phyloP scores from a whole-genome alignment of 2,113 vertebrate genomes.

The Phycodurus eques region DNA sequence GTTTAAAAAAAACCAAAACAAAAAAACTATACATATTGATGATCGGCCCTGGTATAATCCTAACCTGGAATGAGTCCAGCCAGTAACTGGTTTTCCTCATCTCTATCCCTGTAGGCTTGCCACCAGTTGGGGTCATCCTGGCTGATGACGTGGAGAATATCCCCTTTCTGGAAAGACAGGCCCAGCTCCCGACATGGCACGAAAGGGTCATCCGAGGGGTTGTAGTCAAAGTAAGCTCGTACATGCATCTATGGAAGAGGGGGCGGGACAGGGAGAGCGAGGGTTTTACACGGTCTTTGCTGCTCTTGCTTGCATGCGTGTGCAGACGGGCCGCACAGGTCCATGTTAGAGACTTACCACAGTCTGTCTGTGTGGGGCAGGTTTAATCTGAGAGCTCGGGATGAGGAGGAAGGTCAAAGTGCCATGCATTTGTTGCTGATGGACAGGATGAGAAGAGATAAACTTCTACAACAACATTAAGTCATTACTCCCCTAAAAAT shows the following conservation, averaged over 20 bases:
- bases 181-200: slow-evolving; percentile 93
- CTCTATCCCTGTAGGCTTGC: slow-evolving; percentile 95
- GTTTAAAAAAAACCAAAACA: not conserved
- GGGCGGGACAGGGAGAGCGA: not conserved
- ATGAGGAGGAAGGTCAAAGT: slow-evolving; percentile 92
- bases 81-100: slow-evolving; percentile 91
- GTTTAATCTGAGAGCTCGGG: slow-evolving; percentile 86
- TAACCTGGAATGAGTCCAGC: slow-evolving; percentile 95
- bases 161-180: slow-evolving; percentile 92
- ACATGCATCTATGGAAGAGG: slow-evolving; percentile 82
- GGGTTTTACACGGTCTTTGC: slow-evolving; percentile 12
- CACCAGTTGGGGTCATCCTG: slow-evolving; percentile 98
- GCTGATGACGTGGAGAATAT: slow-evolving; percentile 94
- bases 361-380: slow-evolving; percentile 81
- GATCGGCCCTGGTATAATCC: not conserved
- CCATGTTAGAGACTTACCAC: slow-evolving; percentile 80
- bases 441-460: slow-evolving; percentile 22
- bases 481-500: not conserved
- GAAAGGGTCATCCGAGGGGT: slow-evolving; percentile 92
- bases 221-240: slow-evolving; percentile 92
- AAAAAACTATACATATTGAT: slow-evolving; percentile 3
- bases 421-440: slow-evolving; percentile 92
- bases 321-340: slow-evolving; percentile 12
- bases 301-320: not conserved
- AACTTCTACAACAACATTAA: not conserved